Conservation (phyloP, 1,140 invertebrate genomes). For the Zaprionus ornatus region DNA sequence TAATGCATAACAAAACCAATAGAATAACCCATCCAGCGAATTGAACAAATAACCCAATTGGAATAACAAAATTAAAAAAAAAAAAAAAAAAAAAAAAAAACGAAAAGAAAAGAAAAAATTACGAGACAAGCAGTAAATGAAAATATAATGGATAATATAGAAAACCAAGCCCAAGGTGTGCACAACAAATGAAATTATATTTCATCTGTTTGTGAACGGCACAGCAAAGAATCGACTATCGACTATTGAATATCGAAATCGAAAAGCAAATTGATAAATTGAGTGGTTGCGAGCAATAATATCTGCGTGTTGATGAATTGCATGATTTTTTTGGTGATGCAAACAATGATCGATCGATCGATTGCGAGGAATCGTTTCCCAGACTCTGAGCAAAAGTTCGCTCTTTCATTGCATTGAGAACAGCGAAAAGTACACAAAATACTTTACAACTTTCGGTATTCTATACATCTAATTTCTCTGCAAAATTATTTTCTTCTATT, state of each 20-base stretch:
- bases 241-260: conserved; percentile 38
- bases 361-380: conserved; percentile 47
- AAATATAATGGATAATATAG: conserved; percentile 19
- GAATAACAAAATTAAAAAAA: conserved; percentile 66
- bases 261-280: conserved; percentile 57
- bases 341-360: conserved; percentile 80
- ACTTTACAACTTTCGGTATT: conserved; percentile 65
- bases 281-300: conserved; percentile 84
- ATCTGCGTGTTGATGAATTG: conserved; percentile 84
- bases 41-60: conserved; percentile 53
- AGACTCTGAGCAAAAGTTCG: conserved; percentile 63
- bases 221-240: conserved; percentile 32
- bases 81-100: conserved; percentile 32
- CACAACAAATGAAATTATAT: conserved; percentile 65
- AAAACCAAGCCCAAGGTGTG: conserved; percentile 66
- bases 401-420: conserved; percentile 78
- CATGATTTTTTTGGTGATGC: conserved; percentile 82
- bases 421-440: conserved; percentile 63
- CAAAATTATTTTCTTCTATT: conserved; percentile 1
- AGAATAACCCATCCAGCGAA: conserved; percentile 77
- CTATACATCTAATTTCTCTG: conserved; percentile 12
- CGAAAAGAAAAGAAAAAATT: conserved; percentile 1
- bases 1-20: conserved; percentile 76
- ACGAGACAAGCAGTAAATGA: conserved; percentile 21
- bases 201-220: conserved; percentile 50